Conservation (phyloP, 2,888 invertebrate genomes). For the Lathronympha strigana region DNA sequence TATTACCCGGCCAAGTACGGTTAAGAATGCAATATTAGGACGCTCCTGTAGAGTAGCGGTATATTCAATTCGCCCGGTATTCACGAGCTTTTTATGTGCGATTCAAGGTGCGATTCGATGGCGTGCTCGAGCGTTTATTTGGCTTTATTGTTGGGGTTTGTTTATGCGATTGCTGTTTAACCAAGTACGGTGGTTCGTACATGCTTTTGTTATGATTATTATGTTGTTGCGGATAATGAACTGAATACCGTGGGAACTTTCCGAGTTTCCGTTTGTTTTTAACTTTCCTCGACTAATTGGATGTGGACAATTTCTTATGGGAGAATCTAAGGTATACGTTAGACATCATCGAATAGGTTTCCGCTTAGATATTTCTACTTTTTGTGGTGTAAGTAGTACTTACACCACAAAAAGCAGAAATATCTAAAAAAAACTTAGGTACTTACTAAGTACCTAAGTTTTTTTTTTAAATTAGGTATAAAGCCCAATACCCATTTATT, state of each 20-base stretch:
- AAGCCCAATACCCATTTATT: constrained; percentile 77
- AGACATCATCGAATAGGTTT: background rate
- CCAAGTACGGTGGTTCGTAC: constrained; percentile 81
- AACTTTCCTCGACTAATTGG: constrained; percentile 32
- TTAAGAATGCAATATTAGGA: constrained; percentile 78
- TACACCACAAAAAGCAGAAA: no score
- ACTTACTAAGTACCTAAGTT: no score
- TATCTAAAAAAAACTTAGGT: constrained; percentile 62
- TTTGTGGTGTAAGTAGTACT: constrained; percentile 40
- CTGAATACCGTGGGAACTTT: constrained; percentile 67
- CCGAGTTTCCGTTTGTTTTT: constrained; percentile 47
- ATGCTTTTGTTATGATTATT: constrained; percentile 82
- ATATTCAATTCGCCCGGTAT: constrained; percentile 82
- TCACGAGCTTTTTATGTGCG: constrained; percentile 82
- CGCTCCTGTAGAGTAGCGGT: constrained; percentile 76
- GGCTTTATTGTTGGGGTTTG: constrained; percentile 84
- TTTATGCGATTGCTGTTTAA: constrained; percentile 84
- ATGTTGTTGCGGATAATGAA: constrained; percentile 78
- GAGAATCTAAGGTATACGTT: constrained; percentile 41
- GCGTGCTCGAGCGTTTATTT: constrained; percentile 83
- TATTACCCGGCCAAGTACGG: constrained; percentile 81
- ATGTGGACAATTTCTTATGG: constrained; percentile 51
- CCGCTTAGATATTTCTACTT: background rate
- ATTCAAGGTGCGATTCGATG: constrained; percentile 85
- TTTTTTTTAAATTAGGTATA: constrained; percentile 56